Evolutionary conservation across 2,797 vertebrate species (phyloP).

Genomic region (Protonibea diacanthus): DNA sequence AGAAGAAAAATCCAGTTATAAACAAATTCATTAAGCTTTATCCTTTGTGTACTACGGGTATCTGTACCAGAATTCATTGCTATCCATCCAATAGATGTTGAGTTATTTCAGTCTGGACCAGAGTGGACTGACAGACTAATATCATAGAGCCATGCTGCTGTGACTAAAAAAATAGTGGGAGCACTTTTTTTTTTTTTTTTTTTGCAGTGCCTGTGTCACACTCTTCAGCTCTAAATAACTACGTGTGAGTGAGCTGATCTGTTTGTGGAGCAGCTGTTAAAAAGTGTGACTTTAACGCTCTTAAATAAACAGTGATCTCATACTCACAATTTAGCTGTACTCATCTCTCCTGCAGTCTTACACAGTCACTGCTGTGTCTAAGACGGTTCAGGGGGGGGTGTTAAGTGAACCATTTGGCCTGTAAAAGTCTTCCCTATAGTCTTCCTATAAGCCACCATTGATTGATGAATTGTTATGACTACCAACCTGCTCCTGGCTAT

Average conservation of each 20-base stretch:
- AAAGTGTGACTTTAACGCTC: conserved; percentile 24
- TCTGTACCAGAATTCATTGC: background rate
- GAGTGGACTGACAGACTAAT: background rate
- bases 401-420: conserved; percentile 46
- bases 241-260: conserved; percentile 35
- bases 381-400: background rate
- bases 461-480: conserved; percentile 43
- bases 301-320: conserved; percentile 20
- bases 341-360: background rate
- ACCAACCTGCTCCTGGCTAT: conserved; percentile 27
- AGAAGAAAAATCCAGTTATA: background rate
- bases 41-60: background rate
- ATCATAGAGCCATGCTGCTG: background rate
- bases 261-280: conserved; percentile 44
- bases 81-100: background rate
- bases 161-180: background rate
- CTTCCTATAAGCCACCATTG: conserved; percentile 35
- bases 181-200: conserved; percentile 24
- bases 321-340: conserved; percentile 3
- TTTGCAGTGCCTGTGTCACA: conserved; percentile 31
- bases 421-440: conserved; percentile 24
- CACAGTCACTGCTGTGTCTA: background rate
- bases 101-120: conserved; percentile 3
- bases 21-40: background rate
- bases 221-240: conserved; percentile 41